Evolutionary conservation across 2,797 vertebrate genomes (phyloP).

Genomic region (Sebastes vulpes): DNA sequence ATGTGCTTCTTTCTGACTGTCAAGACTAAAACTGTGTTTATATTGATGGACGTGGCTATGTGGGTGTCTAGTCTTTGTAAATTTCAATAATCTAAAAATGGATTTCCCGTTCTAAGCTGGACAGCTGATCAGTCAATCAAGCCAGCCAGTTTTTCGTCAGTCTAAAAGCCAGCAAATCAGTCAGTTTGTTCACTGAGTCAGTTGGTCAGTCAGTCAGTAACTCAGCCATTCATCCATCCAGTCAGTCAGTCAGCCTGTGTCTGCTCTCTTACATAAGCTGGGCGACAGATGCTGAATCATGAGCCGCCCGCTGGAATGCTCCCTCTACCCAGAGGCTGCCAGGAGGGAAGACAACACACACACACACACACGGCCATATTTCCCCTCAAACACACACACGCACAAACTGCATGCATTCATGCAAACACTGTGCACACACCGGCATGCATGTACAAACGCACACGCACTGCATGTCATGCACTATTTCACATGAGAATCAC

Average conservation of each 20-base stretch:
- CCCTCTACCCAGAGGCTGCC: constrained; percentile 77
- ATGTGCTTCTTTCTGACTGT: neutral
- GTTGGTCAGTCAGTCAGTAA: constrained; percentile 59
- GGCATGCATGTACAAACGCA: constrained; percentile 15
- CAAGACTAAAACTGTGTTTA: neutral
- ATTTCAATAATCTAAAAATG: neutral
- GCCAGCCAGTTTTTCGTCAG: neutral
- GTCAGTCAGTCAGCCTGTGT: constrained; percentile 59
- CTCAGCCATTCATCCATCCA: constrained; percentile 38
- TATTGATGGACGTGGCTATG: neutral
- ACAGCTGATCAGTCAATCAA: neutral
- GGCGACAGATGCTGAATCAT: constrained; percentile 87
- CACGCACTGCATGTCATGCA: constrained; percentile 58
- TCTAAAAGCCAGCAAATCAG: constrained; percentile 27
- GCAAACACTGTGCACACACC: constrained; percentile 30
- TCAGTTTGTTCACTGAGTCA: constrained; percentile 45
- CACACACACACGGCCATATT: neutral
- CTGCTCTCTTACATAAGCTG: constrained; percentile 79
- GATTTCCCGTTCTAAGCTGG: neutral
- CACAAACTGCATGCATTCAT: constrained; percentile 48
- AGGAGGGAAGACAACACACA: constrained; percentile 60
- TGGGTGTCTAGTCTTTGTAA: neutral
- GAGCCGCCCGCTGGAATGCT: constrained; percentile 80
- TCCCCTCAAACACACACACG: neutral
- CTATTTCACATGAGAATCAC: constrained; percentile 75